These are phyloP conservation scores for Cataglyphis rosenhaueri DNA, from an alignment of 2,888 invertebrate species.

Conservation along the genomic window DNA sequence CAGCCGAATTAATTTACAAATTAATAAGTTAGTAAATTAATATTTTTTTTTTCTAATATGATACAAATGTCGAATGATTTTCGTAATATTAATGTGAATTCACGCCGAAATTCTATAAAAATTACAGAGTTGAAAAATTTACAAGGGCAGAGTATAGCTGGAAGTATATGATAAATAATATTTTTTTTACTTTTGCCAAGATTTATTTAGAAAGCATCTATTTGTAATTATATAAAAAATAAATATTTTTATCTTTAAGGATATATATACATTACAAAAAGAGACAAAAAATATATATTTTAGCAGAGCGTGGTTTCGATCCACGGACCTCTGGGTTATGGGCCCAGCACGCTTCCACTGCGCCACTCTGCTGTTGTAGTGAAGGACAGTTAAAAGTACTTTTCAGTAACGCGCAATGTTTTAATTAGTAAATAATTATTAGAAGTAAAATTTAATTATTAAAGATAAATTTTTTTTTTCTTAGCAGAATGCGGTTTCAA, in stretches of 20 bases:
- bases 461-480: neutral
- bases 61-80: neutral
- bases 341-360: conserved; percentile 84
- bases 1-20: neutral
- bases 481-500: conserved; percentile 81
- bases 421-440: neutral
- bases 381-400: neutral
- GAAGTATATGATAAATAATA: neutral
- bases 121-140: neutral
- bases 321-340: conserved; percentile 84
- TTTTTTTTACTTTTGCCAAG: neutral
- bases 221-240: neutral
- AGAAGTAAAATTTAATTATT: neutral
- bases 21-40: neutral
- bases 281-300: conserved; percentile 49
- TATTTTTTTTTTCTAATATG: neutral
- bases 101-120: neutral
- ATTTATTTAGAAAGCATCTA: neutral
- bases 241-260: neutral
- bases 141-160: neutral
- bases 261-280: neutral
- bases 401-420: neutral
- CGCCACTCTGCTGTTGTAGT: conserved; percentile 80
- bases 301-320: conserved; percentile 83
- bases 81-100: neutral